A percentile compares a stretch with the other conserved stretches of the same genome.
Evolutionary conservation across 2,888 invertebrate species (phyloP).

Genomic region (Plagiodera versicolora): DNA sequence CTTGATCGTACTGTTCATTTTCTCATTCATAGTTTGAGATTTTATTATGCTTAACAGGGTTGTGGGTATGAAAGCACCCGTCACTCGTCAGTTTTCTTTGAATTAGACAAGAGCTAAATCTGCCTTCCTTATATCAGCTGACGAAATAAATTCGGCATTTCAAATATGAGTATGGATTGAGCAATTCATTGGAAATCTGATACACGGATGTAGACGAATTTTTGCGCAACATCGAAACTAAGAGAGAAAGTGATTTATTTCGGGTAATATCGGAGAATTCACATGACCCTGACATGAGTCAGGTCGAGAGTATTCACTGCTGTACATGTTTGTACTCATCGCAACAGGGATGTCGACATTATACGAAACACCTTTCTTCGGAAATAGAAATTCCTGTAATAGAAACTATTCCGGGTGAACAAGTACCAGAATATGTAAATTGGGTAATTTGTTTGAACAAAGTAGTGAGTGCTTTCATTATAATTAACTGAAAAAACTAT

Average conservation of each 20-base stretch:
- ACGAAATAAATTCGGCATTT: too few relatives aligned
- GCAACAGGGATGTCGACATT: constrained; percentile 10
- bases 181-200: too few relatives aligned
- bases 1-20: too few relatives aligned
- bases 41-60: too few relatives aligned
- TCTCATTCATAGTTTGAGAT: too few relatives aligned
- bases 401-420: constrained; percentile 16
- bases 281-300: constrained; percentile 3
- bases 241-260: not conserved
- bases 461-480: constrained; percentile 6
- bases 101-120: too few relatives aligned
- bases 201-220: not conserved
- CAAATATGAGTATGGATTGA: too few relatives aligned
- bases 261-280: not conserved
- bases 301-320: not conserved
- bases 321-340: not conserved
- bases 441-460: constrained; percentile 17
- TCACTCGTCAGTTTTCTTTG: too few relatives aligned
- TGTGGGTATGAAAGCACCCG: too few relatives aligned
- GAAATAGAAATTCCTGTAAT: constrained; percentile 22
- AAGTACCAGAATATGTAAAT: constrained; percentile 25
- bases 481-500: not conserved
- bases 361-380: constrained; percentile 16
- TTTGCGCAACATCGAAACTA: not conserved
- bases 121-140: too few relatives aligned